phyloP scores from a whole-genome alignment of 2,888 invertebrate genomes.

The Aproaerema taeniolella region DNA sequence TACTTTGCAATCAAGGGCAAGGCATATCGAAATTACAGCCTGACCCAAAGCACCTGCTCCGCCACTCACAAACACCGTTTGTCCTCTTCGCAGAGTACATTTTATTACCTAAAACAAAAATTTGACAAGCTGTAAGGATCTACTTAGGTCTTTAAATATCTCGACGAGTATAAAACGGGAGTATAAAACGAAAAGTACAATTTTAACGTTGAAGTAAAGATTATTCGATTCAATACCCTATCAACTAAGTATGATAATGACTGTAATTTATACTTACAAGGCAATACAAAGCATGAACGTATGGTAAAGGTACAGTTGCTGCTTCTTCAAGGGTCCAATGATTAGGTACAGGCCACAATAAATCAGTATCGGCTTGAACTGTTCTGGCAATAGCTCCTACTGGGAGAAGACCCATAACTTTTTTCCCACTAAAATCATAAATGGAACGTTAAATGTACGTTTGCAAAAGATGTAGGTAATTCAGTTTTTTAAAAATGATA shows the following conservation, averaged over 20 bases:
- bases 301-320: slow-evolving; percentile 84
- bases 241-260: no score
- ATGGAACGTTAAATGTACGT: no score
- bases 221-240: no score
- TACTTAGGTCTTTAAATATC: no score
- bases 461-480: no score
- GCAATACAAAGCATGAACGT: slow-evolving; percentile 41
- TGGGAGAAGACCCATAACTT: slow-evolving; percentile 80
- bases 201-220: no score
- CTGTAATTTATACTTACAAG: slow-evolving; percentile 33
- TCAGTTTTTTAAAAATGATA: no score
- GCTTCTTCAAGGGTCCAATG: slow-evolving; percentile 83
- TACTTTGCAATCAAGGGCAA: slow-evolving; percentile 33
- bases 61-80: slow-evolving; percentile 34
- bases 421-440: slow-evolving; percentile 60
- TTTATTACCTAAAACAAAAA: slow-evolving; percentile 1
- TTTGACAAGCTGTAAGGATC: no score
- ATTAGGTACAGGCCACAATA: slow-evolving; percentile 81
- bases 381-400: slow-evolving; percentile 72
- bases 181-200: neutral
- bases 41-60: slow-evolving; percentile 45
- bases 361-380: slow-evolving; percentile 65
- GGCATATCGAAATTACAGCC: slow-evolving; percentile 40
- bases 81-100: slow-evolving; percentile 17
- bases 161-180: no score